phyloP scores from a whole-genome alignment of 2,113 vertebrate species.

The Tricholaema leucomelas region DNA sequence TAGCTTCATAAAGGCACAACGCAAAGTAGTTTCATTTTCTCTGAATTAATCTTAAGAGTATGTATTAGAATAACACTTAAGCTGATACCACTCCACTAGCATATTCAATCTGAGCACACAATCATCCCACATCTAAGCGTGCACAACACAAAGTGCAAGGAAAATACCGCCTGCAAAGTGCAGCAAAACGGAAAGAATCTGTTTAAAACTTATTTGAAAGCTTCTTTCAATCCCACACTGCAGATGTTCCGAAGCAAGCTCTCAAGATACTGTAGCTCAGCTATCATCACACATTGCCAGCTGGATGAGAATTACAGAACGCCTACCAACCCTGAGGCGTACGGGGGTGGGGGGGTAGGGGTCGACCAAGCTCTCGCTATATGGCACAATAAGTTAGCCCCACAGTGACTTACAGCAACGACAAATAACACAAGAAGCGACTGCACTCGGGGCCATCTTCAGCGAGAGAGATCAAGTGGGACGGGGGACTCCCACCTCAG shows the following conservation, averaged over 20 bases:
- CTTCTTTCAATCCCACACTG: neutral
- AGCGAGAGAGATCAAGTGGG: accelerated
- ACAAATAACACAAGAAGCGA: too few species aligned
- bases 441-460: neutral
- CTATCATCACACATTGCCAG: accelerated
- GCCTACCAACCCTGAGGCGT: accelerated
- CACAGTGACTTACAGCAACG: neutral
- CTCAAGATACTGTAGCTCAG: neutral
- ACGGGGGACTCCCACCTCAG: neutral
- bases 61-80: neutral
- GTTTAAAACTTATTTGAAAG: neutral
- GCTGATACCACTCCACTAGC: accelerated
- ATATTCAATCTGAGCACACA: neutral
- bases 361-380: too few species aligned
- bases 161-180: accelerated
- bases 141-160: neutral
- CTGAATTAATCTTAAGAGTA: neutral
- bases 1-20: accelerated
- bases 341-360: accelerated
- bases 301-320: neutral
- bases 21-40: neutral
- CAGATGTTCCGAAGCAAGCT: neutral
- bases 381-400: accelerated
- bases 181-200: neutral
- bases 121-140: neutral